A percentile compares a stretch with the other conserved stretches of the same genome.
Conservation (phyloP, 2,797 vertebrate genomes). For the Enteromius mattozi region DNA sequence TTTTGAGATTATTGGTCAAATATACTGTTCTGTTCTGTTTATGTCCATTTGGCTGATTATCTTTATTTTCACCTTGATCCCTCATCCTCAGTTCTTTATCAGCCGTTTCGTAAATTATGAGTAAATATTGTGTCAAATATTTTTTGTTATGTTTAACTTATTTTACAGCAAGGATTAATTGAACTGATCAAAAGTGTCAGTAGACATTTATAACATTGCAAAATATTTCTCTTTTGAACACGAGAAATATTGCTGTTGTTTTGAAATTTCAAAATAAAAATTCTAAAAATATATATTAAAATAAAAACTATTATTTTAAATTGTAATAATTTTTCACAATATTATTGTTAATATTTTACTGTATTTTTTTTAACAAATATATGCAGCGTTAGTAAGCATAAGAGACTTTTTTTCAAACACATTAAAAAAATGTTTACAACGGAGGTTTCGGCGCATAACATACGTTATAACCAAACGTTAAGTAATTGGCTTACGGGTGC, state of each 20-base stretch:
- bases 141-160: too few relatives aligned
- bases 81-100: background rate
- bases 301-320: background rate
- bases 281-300: too few relatives aligned
- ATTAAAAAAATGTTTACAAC: too few relatives aligned
- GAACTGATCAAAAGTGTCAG: background rate
- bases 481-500: too few relatives aligned
- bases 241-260: too few relatives aligned
- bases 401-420: background rate
- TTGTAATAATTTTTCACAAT: background rate
- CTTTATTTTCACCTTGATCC: background rate
- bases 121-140: too few relatives aligned
- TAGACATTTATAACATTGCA: background rate
- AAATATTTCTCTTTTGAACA: too few relatives aligned
- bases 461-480: too few relatives aligned
- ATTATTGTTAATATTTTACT: background rate
- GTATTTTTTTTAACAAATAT: background rate
- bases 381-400: background rate
- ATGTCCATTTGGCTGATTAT: background rate
- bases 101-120: background rate
- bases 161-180: background rate
- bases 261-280: too few relatives aligned
- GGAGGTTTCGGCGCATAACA: too few relatives aligned
- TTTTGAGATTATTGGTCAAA: background rate
- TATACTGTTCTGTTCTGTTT: background rate